phyloP scores from a whole-genome alignment of 2,797 vertebrate species.

The Peromyscus eremicus region DNA sequence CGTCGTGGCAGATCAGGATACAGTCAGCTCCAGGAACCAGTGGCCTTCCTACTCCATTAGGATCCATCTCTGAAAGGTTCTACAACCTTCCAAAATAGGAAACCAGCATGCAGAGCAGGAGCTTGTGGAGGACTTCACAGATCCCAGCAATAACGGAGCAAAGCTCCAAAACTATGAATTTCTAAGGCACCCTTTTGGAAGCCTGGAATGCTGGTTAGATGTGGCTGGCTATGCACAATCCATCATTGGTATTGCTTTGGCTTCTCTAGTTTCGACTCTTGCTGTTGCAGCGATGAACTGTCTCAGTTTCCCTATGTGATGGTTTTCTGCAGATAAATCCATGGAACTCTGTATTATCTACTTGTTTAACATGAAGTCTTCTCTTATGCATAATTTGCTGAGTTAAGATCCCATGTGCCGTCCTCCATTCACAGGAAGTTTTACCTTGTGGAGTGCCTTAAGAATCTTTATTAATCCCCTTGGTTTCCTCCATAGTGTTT shows the following conservation, averaged over 20 bases:
- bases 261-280: not conserved
- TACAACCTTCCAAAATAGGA: not conserved
- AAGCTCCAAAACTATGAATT: not conserved
- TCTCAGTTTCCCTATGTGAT: not conserved
- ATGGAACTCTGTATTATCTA: not conserved
- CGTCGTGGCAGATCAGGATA: not conserved
- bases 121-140: not conserved
- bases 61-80: not conserved
- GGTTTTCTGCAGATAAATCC: slow-evolving; percentile 50
- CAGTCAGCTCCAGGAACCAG: not conserved
- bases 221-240: not conserved
- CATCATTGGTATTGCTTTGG: not conserved
- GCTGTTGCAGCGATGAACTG: not conserved
- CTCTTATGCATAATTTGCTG: not conserved
- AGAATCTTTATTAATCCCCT: not conserved
- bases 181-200: not conserved
- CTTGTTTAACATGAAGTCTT: not conserved
- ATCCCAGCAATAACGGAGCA: not conserved
- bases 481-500: not conserved
- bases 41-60: too few species aligned
- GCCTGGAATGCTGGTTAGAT: not conserved
- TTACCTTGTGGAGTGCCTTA: not conserved
- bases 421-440: not conserved
- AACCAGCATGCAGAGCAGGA: not conserved
- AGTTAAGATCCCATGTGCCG: not conserved